Percentiles rank a stretch among this genome's conserved stretches.
Conservation (phyloP, 2,797 vertebrate genomes). For the Oryzias dopingdopingensis region DNA sequence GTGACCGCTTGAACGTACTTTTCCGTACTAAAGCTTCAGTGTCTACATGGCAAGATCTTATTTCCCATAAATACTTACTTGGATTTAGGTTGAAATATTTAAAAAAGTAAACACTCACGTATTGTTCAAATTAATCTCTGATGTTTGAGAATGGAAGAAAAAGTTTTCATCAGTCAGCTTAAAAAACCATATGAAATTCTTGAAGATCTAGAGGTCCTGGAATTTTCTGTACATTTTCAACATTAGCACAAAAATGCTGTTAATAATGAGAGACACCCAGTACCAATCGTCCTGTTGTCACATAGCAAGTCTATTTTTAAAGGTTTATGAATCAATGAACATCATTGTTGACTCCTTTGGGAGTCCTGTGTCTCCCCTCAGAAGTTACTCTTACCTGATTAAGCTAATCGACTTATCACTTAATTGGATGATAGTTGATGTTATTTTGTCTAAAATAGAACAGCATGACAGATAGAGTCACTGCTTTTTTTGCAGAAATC, state of each 20-base stretch:
- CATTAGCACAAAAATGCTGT: not conserved
- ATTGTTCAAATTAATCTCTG: too few species aligned
- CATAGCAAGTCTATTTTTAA: constrained; percentile 49
- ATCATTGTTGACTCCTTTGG: constrained; percentile 32
- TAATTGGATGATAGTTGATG: constrained; percentile 54
- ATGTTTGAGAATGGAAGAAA: too few species aligned
- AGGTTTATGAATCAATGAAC: constrained; percentile 36
- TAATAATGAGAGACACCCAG: constrained; percentile 6
- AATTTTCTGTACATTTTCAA: too few species aligned
- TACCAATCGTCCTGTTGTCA: constrained; percentile 12
- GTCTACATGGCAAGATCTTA: too few species aligned
- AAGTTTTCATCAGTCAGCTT: too few species aligned
- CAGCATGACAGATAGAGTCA: not conserved
- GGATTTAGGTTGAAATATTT: too few species aligned
- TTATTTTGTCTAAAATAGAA: constrained; percentile 27
- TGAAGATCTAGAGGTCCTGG: too few species aligned
- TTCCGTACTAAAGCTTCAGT: too few species aligned
- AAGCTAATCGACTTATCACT: constrained; percentile 21
- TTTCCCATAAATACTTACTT: too few species aligned
- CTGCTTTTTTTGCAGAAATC: not conserved
- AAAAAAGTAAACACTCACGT: too few species aligned
- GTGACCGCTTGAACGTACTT: too few species aligned
- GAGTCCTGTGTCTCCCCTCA: constrained; percentile 34
- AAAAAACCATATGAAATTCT: too few species aligned
- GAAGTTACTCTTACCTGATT: not conserved